These are phyloP conservation scores for Tyrannus savana DNA, from an alignment of 2,113 vertebrate genomes.

Conservation along the genomic window DNA sequence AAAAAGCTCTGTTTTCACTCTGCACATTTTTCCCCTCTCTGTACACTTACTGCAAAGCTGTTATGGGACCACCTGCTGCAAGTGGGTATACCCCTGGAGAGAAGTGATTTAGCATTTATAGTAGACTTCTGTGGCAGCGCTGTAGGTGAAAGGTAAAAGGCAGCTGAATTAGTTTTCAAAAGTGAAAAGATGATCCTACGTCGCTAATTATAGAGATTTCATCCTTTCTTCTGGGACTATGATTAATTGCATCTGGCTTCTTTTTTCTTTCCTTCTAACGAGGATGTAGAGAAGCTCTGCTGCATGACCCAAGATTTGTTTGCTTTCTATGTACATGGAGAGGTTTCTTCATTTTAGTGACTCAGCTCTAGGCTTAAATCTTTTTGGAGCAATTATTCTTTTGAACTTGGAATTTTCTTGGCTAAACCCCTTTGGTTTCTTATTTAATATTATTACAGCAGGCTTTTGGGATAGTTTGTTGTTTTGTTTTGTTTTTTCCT, in stretches of 20 bases:
- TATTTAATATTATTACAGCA: constrained; percentile 19
- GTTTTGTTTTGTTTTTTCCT: background rate
- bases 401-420: constrained; percentile 44
- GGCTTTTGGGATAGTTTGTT: background rate
- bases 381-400: constrained; percentile 35
- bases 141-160: background rate
- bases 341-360: constrained; percentile 30
- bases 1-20: background rate
- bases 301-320: background rate
- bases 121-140: background rate
- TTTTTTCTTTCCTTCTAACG: constrained; percentile 30
- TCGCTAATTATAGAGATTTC: constrained; percentile 25
- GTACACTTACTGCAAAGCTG: background rate
- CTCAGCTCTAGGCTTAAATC: constrained; percentile 32
- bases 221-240: constrained; percentile 26
- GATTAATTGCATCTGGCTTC: constrained; percentile 46
- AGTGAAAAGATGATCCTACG: constrained; percentile 14
- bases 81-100: background rate
- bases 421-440: constrained; percentile 12
- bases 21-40: background rate
- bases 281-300: background rate
- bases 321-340: constrained; percentile 2
- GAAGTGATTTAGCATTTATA: background rate
- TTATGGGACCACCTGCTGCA: background rate
- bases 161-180: background rate